Evolutionary conservation across 2,113 vertebrate species (phyloP).

Genomic region (Garra rufa): DNA sequence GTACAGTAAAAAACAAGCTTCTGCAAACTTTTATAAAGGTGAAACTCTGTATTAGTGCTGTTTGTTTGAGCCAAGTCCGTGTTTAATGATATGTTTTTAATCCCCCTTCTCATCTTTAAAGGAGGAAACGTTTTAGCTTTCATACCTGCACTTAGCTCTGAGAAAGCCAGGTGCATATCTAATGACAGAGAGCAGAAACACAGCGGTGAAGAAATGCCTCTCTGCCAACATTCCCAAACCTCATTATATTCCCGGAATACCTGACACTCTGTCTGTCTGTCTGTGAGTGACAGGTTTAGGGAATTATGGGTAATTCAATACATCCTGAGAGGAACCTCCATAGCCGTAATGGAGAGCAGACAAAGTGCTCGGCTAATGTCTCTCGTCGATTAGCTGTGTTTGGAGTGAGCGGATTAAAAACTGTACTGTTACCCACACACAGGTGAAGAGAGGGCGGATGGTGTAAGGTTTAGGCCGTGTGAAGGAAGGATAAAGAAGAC

Average conservation of each 20-base stretch:
- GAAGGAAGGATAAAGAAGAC: slow-evolving; percentile 23
- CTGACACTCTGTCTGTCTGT: slow-evolving; percentile 43
- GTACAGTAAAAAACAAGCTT: slow-evolving; percentile 14
- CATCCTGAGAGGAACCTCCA: slow-evolving; percentile 49
- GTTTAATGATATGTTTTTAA: slow-evolving; percentile 56
- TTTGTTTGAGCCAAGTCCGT: slow-evolving; percentile 40
- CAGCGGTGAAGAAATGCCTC: slow-evolving; percentile 49
- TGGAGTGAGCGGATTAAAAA: slow-evolving; percentile 32
- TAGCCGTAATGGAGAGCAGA: slow-evolving; percentile 51
- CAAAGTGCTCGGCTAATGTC: slow-evolving; percentile 49
- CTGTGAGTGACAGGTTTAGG: slow-evolving; percentile 46
- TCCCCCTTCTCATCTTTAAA: slow-evolving; percentile 49
- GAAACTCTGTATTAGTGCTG: slow-evolving; percentile 20
- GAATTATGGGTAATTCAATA: slow-evolving; percentile 58
- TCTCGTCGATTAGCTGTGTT: slow-evolving; percentile 41
- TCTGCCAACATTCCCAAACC: slow-evolving; percentile 40
- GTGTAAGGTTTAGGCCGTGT: neutral
- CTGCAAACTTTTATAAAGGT: slow-evolving; percentile 16
- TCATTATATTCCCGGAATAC: slow-evolving; percentile 33
- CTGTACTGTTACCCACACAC: slow-evolving; percentile 35
- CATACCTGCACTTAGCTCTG: slow-evolving; percentile 40
- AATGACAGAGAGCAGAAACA: slow-evolving; percentile 32
- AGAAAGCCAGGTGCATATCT: slow-evolving; percentile 44
- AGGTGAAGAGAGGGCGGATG: slow-evolving; percentile 27
- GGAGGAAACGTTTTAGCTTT: slow-evolving; percentile 11